Evolutionary conservation across 2,888 invertebrate species (phyloP), one percentile per base, ranked within the genome.

Genomic region (Syritta pipiens): DNA sequence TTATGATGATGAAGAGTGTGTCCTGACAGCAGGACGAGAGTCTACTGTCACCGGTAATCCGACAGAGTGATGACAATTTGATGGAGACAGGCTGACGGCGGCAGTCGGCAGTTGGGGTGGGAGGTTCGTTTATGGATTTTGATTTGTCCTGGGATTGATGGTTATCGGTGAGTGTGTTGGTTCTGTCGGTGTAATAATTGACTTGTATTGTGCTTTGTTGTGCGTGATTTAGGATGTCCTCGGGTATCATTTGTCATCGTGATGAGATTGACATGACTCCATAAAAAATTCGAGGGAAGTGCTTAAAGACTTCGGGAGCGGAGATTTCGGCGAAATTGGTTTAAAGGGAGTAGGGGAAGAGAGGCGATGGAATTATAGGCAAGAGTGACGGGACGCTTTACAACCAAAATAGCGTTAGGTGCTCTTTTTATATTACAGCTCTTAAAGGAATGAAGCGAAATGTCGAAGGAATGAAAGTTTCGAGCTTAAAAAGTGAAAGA

Each of bases 31-130:
- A 26, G 32, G n/a, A 26, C 24, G 40, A 51, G 49, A 62, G 49
- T 69, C 46, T 75, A 57, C 57, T 49, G 40, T 49, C 60, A 55
- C 40, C 42, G 26, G 55, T 76, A 57, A 69, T 62, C 49, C 55
- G 49, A 63, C 42, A 44, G 62, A 55, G 55, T 63, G 63, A 62
- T 63, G 69, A 69, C 69, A 69, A 44, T 57, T 62, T 69, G 62
- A 76, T 63, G 49, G 69, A n/a, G n/a, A n/a, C n/a, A n/a, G n/a
- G n/a, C n/a, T n/a, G n/a, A n/a, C n/a, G n/a, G 28, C 6, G 37
- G 37, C 37, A 17, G 3, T n/a, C n/a, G n/a, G n/a, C n/a, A n/a
- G n/a, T n/a, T n/a, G n/a, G n/a, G 12, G 12, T 35, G 24, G 48
- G 42, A 49, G 75, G 68, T 28, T 55, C 26, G 19, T 49, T 63